Conservation (phyloP, 2,797 vertebrate species). For the Salarias fasciatus region DNA sequence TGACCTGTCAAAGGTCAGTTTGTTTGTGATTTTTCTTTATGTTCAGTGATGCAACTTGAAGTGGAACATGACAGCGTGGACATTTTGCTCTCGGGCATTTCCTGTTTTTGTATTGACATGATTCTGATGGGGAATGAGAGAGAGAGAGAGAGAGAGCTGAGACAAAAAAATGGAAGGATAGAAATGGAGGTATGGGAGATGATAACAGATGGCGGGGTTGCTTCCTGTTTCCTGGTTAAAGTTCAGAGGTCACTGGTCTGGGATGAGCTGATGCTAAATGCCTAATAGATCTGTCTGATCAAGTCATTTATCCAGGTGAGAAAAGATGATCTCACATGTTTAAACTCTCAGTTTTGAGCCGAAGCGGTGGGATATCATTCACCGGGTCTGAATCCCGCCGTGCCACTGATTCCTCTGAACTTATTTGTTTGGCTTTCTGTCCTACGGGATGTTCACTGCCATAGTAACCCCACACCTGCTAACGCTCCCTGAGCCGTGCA, state of each 20-base stretch:
- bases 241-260: slow-evolving; percentile 58
- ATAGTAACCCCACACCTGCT: slow-evolving; percentile 63
- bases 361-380: slow-evolving; percentile 10
- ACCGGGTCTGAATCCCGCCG: slow-evolving; percentile 26
- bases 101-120: slow-evolving; percentile 42
- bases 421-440: slow-evolving; percentile 58
- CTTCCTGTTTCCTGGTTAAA: slow-evolving; percentile 67
- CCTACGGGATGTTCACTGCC: slow-evolving; percentile 46
- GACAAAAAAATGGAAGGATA: slow-evolving; percentile 1
- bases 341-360: too few relatives aligned
- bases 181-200: slow-evolving; percentile 13
- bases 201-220: slow-evolving; percentile 12
- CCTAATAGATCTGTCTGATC: slow-evolving; percentile 39
- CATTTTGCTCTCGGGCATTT: slow-evolving; percentile 32
- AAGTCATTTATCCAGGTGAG: slow-evolving; percentile 9
- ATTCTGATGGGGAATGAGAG: not conserved
- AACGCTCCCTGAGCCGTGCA: not conserved
- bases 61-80: slow-evolving; percentile 2
- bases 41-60: not conserved
- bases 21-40: not conserved
- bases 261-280: slow-evolving; percentile 57
- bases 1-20: not conserved
- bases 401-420: slow-evolving; percentile 30
- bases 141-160: not conserved
- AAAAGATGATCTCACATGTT: slow-evolving; percentile 7